phyloP scores from a whole-genome alignment of 2,113 vertebrate genomes.

The Pipra filicauda region DNA sequence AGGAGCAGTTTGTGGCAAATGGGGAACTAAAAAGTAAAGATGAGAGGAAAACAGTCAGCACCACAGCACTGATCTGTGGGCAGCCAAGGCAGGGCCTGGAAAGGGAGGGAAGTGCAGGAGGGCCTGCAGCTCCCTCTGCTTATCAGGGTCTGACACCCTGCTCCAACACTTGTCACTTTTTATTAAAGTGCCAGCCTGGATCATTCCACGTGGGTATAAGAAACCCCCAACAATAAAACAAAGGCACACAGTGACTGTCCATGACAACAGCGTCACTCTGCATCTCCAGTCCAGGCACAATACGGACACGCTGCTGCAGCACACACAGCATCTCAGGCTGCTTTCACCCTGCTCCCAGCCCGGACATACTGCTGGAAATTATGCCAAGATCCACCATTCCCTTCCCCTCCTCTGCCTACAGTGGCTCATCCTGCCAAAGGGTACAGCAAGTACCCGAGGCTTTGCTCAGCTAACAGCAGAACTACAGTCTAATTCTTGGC shows the following conservation, averaged over 20 bases:
- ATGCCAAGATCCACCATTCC: fast-evolving
- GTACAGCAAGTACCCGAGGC: not conserved
- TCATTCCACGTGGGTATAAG: fast-evolving
- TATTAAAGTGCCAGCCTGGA: not conserved
- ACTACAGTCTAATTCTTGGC: not conserved
- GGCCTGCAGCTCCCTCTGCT: fast-evolving
- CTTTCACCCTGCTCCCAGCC: not conserved
- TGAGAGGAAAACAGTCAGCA: not conserved
- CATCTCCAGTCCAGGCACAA: not conserved
- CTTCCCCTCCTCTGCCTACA: not conserved
- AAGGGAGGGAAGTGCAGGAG: fast-evolving
- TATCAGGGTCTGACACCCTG: fast-evolving
- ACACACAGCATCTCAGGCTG: fast-evolving
- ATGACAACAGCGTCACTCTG: fast-evolving
- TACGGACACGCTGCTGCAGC: too few species aligned
- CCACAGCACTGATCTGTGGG: fast-evolving
- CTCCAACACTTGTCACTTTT: not conserved
- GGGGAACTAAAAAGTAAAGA: not conserved
- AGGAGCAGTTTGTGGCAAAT: not conserved
- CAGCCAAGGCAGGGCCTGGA: not conserved
- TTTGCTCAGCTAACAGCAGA: not conserved
- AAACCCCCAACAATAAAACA: not conserved
- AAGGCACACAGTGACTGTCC: not conserved
- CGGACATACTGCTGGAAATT: not conserved
- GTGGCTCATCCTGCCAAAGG: not conserved